phyloP scores from a whole-genome alignment of 1,140 invertebrate species.

The Aphis gossypii region DNA sequence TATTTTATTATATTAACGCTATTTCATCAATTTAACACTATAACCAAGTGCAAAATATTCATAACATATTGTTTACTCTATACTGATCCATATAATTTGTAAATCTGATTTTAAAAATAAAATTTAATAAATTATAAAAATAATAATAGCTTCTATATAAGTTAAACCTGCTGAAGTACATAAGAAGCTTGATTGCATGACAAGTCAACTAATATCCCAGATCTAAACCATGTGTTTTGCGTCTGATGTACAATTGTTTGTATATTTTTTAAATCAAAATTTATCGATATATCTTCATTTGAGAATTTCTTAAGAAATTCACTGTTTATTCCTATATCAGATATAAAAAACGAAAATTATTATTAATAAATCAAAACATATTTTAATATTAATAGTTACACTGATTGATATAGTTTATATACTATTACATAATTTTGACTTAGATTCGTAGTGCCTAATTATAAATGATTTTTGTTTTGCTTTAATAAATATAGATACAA shows the following conservation, averaged over 20 bases:
- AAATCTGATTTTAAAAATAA: background rate
- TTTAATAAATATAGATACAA: background rate
- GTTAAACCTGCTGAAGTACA: constrained; percentile 26
- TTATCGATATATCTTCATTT: constrained; percentile 19
- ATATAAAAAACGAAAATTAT: background rate
- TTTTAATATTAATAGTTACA: background rate
- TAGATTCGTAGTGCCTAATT: background rate
- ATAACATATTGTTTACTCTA: background rate
- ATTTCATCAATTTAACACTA: background rate
- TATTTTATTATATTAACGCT: background rate
- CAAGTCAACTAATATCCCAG: constrained; percentile 33
- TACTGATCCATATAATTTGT: background rate
- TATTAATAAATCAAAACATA: background rate
- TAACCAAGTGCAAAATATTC: background rate
- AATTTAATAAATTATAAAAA: background rate
- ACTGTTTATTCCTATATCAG: background rate
- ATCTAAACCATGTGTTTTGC: background rate
- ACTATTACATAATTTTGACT: background rate
- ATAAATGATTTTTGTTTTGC: background rate
- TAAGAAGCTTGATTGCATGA: background rate
- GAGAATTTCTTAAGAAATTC: constrained; percentile 19
- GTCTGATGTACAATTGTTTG: background rate
- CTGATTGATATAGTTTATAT: background rate
- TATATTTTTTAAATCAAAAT: background rate
- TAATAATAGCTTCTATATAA: background rate